A percentile compares a stretch with the other conserved stretches of the same genome.
These are phyloP conservation scores for Thumatha senex DNA, from an alignment of 2,888 invertebrate species.

Conservation along the genomic window DNA sequence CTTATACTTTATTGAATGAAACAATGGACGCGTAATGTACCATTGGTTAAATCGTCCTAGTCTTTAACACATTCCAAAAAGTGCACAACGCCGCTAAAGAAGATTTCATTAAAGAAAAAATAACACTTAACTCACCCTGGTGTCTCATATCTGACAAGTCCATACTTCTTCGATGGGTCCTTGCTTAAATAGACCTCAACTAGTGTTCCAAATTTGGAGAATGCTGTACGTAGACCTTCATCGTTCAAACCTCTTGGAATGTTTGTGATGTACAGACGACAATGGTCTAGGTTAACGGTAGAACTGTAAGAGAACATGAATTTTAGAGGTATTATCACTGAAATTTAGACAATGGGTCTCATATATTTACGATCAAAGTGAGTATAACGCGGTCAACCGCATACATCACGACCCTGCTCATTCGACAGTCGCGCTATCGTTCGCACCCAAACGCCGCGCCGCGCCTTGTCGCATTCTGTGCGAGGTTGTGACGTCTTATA, in stretches of 20 bases:
- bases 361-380: too few relatives aligned
- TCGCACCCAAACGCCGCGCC: too few relatives aligned
- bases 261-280: conserved; percentile 60
- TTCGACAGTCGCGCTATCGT: too few relatives aligned
- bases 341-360: too few relatives aligned
- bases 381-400: too few relatives aligned
- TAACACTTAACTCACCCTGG: conserved; percentile 53
- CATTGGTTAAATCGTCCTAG: too few relatives aligned
- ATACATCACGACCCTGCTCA: too few relatives aligned
- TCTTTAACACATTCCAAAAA: too few relatives aligned
- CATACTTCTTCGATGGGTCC: conserved; percentile 56
- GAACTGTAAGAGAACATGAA: conserved; percentile 35
- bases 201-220: conserved; percentile 58
- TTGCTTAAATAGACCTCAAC: conserved; percentile 39
- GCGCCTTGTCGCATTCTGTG: too few relatives aligned
- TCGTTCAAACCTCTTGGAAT: conserved; percentile 57
- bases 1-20: too few relatives aligned
- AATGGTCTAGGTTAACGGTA: conserved; percentile 50
- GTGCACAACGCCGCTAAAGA: not conserved
- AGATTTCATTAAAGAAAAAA: not conserved
- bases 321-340: not conserved
- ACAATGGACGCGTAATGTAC: too few relatives aligned
- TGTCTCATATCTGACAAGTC: conserved; percentile 54
- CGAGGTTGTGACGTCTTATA: too few relatives aligned
- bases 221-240: conserved; percentile 53